Evolutionary conservation across 1,140 invertebrate genomes (phyloP), one percentile per base, ranked within the genome.

Genomic region (Leptinotarsa undecemlineata): DNA sequence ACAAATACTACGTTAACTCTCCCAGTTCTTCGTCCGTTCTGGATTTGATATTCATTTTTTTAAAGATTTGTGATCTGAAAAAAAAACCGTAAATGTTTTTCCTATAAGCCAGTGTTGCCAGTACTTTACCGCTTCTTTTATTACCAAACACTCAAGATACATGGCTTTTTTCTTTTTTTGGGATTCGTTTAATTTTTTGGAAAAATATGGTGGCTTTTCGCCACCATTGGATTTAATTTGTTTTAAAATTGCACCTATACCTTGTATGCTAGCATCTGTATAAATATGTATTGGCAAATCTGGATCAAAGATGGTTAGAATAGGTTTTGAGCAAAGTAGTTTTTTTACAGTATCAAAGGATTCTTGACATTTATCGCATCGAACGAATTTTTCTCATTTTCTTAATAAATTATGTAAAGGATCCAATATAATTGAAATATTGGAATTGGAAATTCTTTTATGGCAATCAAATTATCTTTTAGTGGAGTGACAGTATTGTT

Each of bases 21-120:
- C 84, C 83, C 42, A 85, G 51, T 64, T 80, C 77, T 73, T 84
- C 82, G 74, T 84, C 82, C 17, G 79, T 77, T 77, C 79, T 80
- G 17, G 80, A 47, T 76, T 85, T 86, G 48, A 85, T 76, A 69
- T 85, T 85, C 72, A 86, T 68, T 48, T 85, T 85, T 79, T 83
- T 71, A 82, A 77, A 80, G 84, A 82, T 78, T 85, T 85, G 74
- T 86, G 84, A 75, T 85, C 84, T 69, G 84, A 82, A 68, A 75
- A 85, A 62, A 85, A 85, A 62, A 85, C 82, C 64, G 48, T 83
- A 68, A 86, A 86, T 75, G 64, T 20, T 72, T 76, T 85, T 26
- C 79, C 82, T 72, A 86, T 83, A 6, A 86, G 71, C 81, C 79
- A 82, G 63, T 85, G 74, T 78, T 85, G 84, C 83, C 84, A 86